phyloP scores from a whole-genome alignment of 1,140 invertebrate genomes.

The Gryon sp. region DNA sequence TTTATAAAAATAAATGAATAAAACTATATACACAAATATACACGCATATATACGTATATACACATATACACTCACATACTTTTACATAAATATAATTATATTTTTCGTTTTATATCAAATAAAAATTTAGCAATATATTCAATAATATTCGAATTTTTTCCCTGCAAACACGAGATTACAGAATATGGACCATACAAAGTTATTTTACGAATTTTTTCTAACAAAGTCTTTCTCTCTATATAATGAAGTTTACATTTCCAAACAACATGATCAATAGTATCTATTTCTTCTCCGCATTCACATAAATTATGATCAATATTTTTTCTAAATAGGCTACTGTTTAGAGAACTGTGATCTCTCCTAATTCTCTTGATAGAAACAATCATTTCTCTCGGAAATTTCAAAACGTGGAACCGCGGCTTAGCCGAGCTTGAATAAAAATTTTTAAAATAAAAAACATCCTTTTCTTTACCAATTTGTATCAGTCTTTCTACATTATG shows the following conservation, averaged over 20 bases:
- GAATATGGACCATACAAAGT: not conserved
- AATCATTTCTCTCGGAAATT: constrained; percentile 20
- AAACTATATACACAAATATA: too few species aligned
- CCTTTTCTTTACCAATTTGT: constrained; percentile 2
- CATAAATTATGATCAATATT: constrained; percentile 20
- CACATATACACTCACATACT: too few species aligned
- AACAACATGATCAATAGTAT: constrained; percentile 26
- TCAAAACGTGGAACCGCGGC: constrained; percentile 15
- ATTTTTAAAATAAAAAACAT: constrained; percentile 15
- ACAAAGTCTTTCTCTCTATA: not conserved
- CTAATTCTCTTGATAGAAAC: constrained; percentile 26
- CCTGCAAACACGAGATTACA: too few species aligned
- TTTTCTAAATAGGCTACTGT: constrained; percentile 13
- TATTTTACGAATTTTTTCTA: not conserved
- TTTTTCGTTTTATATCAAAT: too few species aligned
- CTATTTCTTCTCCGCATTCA: constrained; percentile 6
- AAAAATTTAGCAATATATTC: too few species aligned
- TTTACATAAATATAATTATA: too few species aligned
- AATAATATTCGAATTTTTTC: too few species aligned
- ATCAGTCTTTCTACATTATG: constrained; percentile 9
- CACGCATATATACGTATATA: too few species aligned
- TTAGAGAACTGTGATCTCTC: constrained; percentile 16
- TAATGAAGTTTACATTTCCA: constrained; percentile 23
- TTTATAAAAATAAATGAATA: too few species aligned
- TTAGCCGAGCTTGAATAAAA: constrained; percentile 10